Evolutionary conservation across 2,797 vertebrate genomes (phyloP), one percentile per base, ranked within the genome.

Genomic region (Leptoclinus maculatus): DNA sequence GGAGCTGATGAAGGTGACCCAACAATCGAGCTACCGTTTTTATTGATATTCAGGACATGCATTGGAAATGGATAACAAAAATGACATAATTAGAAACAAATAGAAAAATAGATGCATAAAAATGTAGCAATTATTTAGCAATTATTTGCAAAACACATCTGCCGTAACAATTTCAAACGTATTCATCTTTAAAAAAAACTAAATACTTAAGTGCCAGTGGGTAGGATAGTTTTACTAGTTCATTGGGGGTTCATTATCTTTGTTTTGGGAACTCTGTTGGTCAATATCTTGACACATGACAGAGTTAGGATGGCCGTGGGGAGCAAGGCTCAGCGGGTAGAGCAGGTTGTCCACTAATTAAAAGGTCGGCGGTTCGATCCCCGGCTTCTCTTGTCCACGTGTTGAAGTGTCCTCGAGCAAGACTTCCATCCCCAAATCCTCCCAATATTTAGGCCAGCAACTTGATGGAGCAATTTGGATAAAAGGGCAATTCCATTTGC

Each of bases 1-100:
- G 86, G 98, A 99, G 78, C 93, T 99, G 64, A 99, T 99, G 98
- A 99, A 98, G 97, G 98, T 99, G 83, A 91, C 70, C 1, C 0
- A 71, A 29, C 38, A 65, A 29, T 17, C 2, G 1, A 4, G 21
- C 29, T 17, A 17, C 32, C 4, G 11, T 12, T 51, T n/a, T 51
- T 27, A 51, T 56, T 32, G 16, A 21, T 19, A 58, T 34, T 58
- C 17, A 58, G 4, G 17, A 58, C 19, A 34, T 21, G 56, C 56
- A 34, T 34, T 34, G 17, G 10, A 58, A 32, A 57, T 57, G 19
- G 3, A 32, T 32, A 19, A 23, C 49, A 25, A 5, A 57, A 9
- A 32, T 4, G 1, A 56, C 27, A 29, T 29, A 27, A 27, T 56
- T 14, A 17, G 14, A 56, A 56, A 17, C 14, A 4, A 8, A 56